Base-by-base conservation (phyloP, 1,140 invertebrate genomes). In the Orussus abietinus region DNA sequence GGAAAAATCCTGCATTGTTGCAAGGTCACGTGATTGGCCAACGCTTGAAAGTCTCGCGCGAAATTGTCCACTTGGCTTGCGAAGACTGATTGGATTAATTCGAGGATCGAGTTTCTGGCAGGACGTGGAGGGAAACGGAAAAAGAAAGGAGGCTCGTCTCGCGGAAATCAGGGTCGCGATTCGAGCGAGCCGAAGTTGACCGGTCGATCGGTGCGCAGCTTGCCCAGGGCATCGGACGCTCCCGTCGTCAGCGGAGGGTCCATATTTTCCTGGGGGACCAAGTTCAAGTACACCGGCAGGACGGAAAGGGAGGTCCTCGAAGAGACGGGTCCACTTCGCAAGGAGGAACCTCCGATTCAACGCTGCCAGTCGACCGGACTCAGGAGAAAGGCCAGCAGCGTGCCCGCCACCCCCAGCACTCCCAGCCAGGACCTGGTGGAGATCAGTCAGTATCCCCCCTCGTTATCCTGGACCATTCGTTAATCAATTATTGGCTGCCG, bases 191-290 rank as follows among this genome's bases (percentile, higher is more conserved):
- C n/a, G n/a, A n/a, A n/a, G n/a, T n/a, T n/a, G n/a, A n/a, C n/a
- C 22, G 22, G 6, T 25, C 22, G 22, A 25, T 25, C n/a, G 22
- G 6, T n/a, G n/a, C n/a, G 12, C 69, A 94, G 91, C 36, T 80
- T 94, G 60, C 82, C 87, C 22, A 88, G 87, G 52, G 91, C 90
- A 45, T 84, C 84, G 31, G 88, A 95, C 66, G 88, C 89, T 26
- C 85, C 85, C 15, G 85, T 95, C 5, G 86, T 92, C 46, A 90
- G 89, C 13, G 91, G 92, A 15, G 92, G 92, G n/a, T 88, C 90
- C 7, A 81, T 96, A 50, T 96, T 96, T 75, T 92, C 90, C 1
- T 88, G 90, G 80, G 91, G 91, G 25, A 93, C 91, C 26, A 93
- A 92, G 70, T 95, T 96, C 66, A 86, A 90, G 53, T 92, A 90